Percentiles rank a stretch among this genome's conserved stretches.
These are phyloP conservation scores for Salticus scenicus DNA, from an alignment of 2,888 invertebrate genomes.

Conservation along the genomic window DNA sequence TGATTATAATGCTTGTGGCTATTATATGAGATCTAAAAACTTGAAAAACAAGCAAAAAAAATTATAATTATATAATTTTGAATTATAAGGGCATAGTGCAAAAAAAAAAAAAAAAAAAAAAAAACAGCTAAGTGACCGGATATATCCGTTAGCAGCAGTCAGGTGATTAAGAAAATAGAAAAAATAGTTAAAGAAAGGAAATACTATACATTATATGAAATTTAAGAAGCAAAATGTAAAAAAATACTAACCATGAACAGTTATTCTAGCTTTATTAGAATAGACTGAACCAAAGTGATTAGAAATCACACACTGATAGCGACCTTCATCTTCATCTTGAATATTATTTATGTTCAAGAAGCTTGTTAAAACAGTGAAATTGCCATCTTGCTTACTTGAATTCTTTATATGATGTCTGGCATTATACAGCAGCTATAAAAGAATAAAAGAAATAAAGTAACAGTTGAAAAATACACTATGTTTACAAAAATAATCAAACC, in stretches of 20 bases:
- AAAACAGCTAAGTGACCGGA: too few relatives aligned
- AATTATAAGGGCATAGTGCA: too few relatives aligned
- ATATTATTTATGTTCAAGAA: conserved; percentile 85
- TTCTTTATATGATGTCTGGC: conserved; percentile 32
- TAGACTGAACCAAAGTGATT: conserved; percentile 93
- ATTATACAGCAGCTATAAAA: conserved; percentile 31
- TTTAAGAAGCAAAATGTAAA: too few relatives aligned
- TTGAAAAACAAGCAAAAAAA: too few relatives aligned
- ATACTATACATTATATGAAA: too few relatives aligned
- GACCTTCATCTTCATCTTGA: conserved; percentile 87
- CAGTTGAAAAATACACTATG: neutral
- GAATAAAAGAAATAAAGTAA: neutral
- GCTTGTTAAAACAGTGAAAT: conserved; percentile 78
- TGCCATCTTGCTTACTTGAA: conserved; percentile 30
- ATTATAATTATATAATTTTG: too few relatives aligned
- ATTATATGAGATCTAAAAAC: too few relatives aligned
- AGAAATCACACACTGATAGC: conserved; percentile 93
- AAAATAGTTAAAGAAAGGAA: too few relatives aligned
- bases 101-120: too few relatives aligned
- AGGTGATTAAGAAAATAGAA: too few relatives aligned
- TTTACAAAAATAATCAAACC: neutral
- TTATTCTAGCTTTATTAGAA: conserved; percentile 88
- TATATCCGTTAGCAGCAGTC: too few relatives aligned
- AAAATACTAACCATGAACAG: conserved; percentile 83
- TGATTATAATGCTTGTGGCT: too few relatives aligned